Conservation (phyloP, 2,797 vertebrate genomes). For the Pygocentrus nattereri region DNA sequence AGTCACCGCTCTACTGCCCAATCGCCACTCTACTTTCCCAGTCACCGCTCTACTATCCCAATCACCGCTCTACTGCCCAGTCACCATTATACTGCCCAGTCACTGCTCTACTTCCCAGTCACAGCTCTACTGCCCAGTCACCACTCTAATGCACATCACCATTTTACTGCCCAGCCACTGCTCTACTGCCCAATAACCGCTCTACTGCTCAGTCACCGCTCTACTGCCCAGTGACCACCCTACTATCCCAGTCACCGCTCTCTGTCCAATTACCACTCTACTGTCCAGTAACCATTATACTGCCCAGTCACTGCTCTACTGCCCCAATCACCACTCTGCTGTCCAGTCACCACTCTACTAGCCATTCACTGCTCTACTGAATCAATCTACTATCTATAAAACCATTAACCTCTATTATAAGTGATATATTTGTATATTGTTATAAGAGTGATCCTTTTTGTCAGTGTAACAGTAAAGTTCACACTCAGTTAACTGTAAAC, state of each 20-base stretch:
- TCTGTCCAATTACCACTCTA: conserved; percentile 42
- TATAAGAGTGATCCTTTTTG: too few species aligned
- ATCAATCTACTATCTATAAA: too few species aligned
- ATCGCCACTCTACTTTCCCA: too few species aligned
- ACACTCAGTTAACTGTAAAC: too few species aligned
- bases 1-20: not conserved
- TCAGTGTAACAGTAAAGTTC: too few species aligned
- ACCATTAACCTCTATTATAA: not conserved
- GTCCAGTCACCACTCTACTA: not conserved
- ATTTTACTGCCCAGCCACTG: not conserved
- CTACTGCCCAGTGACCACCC: conserved; percentile 4
- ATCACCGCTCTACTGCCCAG: too few species aligned
- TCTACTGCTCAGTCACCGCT: not conserved
- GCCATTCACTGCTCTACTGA: not conserved
- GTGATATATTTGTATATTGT: too few species aligned
- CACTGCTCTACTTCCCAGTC: too few species aligned
- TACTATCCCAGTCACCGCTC: not conserved
- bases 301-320: conserved; percentile 47
- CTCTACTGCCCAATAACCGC: not conserved
- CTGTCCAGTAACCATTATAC: not conserved
- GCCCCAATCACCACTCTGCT: conserved; percentile 47
- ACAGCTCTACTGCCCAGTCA: not conserved
- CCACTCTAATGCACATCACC: not conserved
- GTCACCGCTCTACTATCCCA: too few species aligned
- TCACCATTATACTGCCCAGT: too few species aligned